A percentile compares a stretch with the other conserved stretches of the same genome.
Evolutionary conservation across 2,113 vertebrate species (phyloP).

Genomic region (Nannobrachium achirus): DNA sequence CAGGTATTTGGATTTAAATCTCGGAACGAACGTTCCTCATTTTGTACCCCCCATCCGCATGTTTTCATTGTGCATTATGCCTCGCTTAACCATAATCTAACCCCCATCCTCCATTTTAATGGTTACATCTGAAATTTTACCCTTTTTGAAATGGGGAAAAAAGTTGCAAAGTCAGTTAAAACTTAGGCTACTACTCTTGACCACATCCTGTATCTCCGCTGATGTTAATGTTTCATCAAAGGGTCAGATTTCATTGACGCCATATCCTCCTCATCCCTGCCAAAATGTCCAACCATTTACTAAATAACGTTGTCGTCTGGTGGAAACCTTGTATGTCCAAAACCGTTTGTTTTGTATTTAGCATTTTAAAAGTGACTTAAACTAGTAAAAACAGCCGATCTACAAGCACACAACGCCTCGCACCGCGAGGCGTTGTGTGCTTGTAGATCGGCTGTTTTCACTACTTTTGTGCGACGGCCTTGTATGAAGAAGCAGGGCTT

Average conservation of each 20-base stretch:
- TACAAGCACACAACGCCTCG: too few species aligned
- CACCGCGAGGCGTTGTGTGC: too few species aligned
- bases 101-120: too few species aligned
- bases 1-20: conserved; percentile 86
- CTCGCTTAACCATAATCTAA: conserved; percentile 1
- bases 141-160: conserved; percentile 34
- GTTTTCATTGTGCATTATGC: conserved; percentile 16
- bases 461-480: too few species aligned
- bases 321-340: too few species aligned
- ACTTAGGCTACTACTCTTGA: not conserved
- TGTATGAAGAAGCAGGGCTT: too few species aligned
- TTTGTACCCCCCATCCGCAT: not conserved
- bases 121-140: conserved; percentile 39
- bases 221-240: conserved; percentile 17
- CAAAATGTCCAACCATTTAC: not conserved
- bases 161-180: not conserved
- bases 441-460: too few species aligned
- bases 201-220: not conserved
- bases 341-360: too few species aligned
- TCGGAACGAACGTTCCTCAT: conserved; percentile 8
- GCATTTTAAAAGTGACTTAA: too few species aligned
- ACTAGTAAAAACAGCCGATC: too few species aligned
- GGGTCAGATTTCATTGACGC: conserved; percentile 39
- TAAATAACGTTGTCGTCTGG: too few species aligned
- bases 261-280: not conserved